Conservation (phyloP, 2,113 vertebrate genomes). For the Rana temporaria region DNA sequence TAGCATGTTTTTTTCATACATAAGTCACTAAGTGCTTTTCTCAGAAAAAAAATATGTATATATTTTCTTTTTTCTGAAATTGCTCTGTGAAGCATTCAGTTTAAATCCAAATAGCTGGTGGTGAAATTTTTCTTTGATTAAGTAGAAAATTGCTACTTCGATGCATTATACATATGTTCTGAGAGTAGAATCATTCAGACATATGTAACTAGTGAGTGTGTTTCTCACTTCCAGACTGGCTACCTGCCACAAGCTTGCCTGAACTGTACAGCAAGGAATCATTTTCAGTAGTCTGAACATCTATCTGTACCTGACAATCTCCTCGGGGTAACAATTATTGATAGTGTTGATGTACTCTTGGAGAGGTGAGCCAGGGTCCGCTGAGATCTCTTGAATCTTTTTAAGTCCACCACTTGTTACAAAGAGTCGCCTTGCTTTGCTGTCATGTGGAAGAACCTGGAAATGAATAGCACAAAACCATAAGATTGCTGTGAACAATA, state of each 20-base stretch:
- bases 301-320: conserved; percentile 87
- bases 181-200: too few species aligned
- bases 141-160: neutral
- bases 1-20: too few species aligned
- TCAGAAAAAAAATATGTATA: too few species aligned
- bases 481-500: conserved; percentile 7
- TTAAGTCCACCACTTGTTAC: conserved; percentile 93
- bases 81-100: neutral
- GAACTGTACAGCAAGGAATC: neutral
- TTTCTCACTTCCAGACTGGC: neutral
- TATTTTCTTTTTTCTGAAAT: conserved; percentile 58
- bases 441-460: conserved; percentile 91
- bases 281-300: neutral
- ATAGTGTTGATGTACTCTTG: conserved; percentile 89
- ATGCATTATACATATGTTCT: neutral
- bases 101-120: too few species aligned
- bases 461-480: conserved; percentile 49
- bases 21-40: too few species aligned
- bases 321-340: conserved; percentile 92
- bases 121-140: neutral
- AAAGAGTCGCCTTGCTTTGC: conserved; percentile 88
- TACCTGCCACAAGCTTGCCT: neutral
- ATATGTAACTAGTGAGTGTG: too few species aligned
- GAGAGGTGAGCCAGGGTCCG: conserved; percentile 86
- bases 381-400: conserved; percentile 92